Base-by-base conservation (phyloP, 2,113 vertebrate genomes). In the Mungos mungo region DNA sequence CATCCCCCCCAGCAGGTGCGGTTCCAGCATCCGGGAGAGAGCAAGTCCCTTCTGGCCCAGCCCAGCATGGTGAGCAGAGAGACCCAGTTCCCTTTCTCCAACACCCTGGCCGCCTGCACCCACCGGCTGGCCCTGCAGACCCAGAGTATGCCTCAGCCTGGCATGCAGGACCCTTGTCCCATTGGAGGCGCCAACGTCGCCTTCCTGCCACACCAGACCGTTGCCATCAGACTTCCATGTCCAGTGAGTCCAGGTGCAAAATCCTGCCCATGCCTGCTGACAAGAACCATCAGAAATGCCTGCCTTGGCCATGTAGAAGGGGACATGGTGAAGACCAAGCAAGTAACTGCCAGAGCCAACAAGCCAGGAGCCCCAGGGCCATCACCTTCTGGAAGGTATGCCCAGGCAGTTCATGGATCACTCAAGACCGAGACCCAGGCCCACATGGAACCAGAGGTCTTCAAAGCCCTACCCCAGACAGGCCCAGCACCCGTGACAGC, bases 1-100 rank as follows among this genome's bases (percentile, higher is more conserved):
- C 98, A 97, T 0, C 19, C 71, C 0, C 97, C 97, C 0, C 97
- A 96, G 84, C 97, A 94, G 84, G 97, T 98, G 35, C 96, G 90
- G 5, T 96, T 98, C 68, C 71, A 69, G 29, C n/a, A 10, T 3
- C 88, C 0, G 0, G 52, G 57, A 0, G 89, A 82, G 11, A n/a
- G 18, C 15, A 29, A 8, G 35, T 19, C 2, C 15, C 21, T 5
- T 0, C 60, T 0, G 9, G 7, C n/a, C 31, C 54, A 11, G 15
- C 93, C 86, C 0, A 0, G 52, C 66, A 81, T 68, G 92, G 19
- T 85, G 19, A 96, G 5, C 93, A 97, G 77, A 66, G 96, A 97
- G 92, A 96, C 88, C 3, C 98, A 96, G 93, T 93, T 89, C 38
- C 95, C 98, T 0, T 96, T 96, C 12, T 25, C 19, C 0, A 47